Conservation (phyloP, 2,888 invertebrate genomes). For the Brachynemurus nebulosus region DNA sequence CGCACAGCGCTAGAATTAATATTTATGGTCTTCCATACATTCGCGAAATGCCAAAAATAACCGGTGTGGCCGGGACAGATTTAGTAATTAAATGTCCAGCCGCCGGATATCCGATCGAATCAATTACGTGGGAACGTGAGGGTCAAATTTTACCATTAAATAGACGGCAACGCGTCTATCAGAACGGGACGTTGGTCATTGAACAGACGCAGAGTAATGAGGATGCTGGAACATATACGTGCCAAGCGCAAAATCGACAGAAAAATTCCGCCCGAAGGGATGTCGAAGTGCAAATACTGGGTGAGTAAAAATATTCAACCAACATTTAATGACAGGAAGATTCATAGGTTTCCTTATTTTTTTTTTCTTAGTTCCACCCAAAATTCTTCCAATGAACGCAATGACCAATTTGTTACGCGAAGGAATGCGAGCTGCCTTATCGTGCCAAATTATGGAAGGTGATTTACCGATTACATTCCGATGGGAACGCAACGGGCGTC, state of each 20-base stretch:
- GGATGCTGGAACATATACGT: constrained; percentile 82
- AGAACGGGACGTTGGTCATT: constrained; percentile 75
- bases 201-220: constrained; percentile 72
- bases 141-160: constrained; percentile 76
- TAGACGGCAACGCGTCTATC: constrained; percentile 71
- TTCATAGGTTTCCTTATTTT: too few relatives aligned
- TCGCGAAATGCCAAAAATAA: constrained; percentile 76
- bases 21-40: constrained; percentile 79
- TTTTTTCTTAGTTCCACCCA: constrained; percentile 54
- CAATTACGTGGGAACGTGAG: constrained; percentile 82
- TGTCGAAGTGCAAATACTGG: constrained; percentile 60
- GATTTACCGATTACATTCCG: constrained; percentile 83
- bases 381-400: constrained; percentile 70
- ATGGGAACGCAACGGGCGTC: constrained; percentile 81
- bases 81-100: constrained; percentile 79
- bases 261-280: constrained; percentile 63
- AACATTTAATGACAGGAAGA: too few relatives aligned
- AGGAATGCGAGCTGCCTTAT: constrained; percentile 79
- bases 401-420: constrained; percentile 68
- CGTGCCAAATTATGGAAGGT: constrained; percentile 82
- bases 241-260: constrained; percentile 75
- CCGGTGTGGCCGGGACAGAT: constrained; percentile 72
- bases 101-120: constrained; percentile 77
- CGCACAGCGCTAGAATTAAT: constrained; percentile 74
- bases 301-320: constrained; percentile 27